Base-by-base conservation (phyloP, 2,113 vertebrate species). In the Oxyruncus cristatus region DNA sequence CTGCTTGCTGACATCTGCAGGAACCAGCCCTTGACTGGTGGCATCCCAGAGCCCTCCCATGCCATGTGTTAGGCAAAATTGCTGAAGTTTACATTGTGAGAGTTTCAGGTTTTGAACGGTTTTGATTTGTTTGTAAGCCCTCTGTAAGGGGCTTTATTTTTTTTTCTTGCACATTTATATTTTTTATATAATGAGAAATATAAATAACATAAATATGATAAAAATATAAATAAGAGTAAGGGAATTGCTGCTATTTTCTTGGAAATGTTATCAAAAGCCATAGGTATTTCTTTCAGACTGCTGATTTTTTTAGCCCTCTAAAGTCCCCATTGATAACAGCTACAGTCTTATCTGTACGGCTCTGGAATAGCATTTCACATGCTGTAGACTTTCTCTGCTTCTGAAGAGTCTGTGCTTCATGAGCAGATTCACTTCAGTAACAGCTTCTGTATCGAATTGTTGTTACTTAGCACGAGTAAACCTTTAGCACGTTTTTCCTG, bases 1-100 rank as follows among this genome's bases (percentile, higher is more conserved):
- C 91, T 81, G 75, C 85, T 84, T 86, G 47, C 75, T 89, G 92
- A 78, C 47, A 67, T 81, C 76, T 93, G 88, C 77, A 88, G 74
- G 63, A 93, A 24, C 52, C 83, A 89, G 35, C 33, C 56, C 26
- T 52, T 90, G 32, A 91, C 26, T 91, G 24, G 42, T 88, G 86
- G 47, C 55, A 71, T 80, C 82, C 17, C 42, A 74, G 68, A 91
- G 85, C 73, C 44, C 37, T 72, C 37, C 52, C 2, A 1, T 83
- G 80, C 82, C n/a, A 33, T 16, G 35, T 76, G 47, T 35, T 70
- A 67, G 56, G 79, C 61, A 49, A 61, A 59, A 85, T 74, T 63
- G n/a, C 28, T 86, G 68, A 33, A 63, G 41, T 59, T 81, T n/a
- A 59, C 35, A 6, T 33, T 68, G 23, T 72, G 65, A 61, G 65